phyloP scores from a whole-genome alignment of 2,888 invertebrate species.

The Platycheirus rosarum region DNA sequence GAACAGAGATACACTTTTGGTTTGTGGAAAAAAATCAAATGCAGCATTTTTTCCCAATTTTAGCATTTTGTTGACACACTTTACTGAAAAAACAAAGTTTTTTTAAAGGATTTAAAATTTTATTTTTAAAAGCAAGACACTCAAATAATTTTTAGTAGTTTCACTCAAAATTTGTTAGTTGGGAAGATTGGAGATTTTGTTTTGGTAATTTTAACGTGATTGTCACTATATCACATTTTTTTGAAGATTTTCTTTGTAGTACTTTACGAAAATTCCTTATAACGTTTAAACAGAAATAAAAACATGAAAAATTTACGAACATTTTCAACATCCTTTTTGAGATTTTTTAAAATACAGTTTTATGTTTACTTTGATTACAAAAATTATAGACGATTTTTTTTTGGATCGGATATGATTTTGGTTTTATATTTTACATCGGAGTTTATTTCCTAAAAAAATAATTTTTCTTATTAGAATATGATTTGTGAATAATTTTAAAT shows the following conservation, averaged over 20 bases:
- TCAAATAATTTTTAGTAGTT: slow-evolving; percentile 7
- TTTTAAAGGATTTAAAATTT: not conserved
- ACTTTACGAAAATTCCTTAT: not conserved
- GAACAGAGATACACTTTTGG: slow-evolving; percentile 12
- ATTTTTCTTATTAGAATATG: slow-evolving; percentile 49
- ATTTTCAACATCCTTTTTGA: slow-evolving; percentile 53
- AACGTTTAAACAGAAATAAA: slow-evolving; percentile 24
- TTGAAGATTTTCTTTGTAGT: slow-evolving; percentile 1
- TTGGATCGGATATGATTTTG: slow-evolving; percentile 75
- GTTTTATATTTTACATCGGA: slow-evolving; percentile 81
- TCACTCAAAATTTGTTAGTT: slow-evolving; percentile 33
- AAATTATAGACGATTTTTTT: slow-evolving; percentile 50
- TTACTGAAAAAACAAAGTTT: slow-evolving; percentile 30
- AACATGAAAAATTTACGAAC: slow-evolving; percentile 56
- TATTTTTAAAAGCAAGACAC: not conserved
- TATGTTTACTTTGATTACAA: slow-evolving; percentile 37
- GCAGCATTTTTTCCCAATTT: slow-evolving; percentile 48
- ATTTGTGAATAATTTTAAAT: not conserved
- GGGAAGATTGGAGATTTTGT: not conserved
- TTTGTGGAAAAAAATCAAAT: slow-evolving; percentile 54
- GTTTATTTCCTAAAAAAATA: slow-evolving; percentile 80
- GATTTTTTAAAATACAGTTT: slow-evolving; percentile 45
- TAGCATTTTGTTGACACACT: slow-evolving; percentile 36
- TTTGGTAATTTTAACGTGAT: slow-evolving; percentile 41
- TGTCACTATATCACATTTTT: slow-evolving; percentile 47